These are phyloP conservation scores for Aurelia coerulea DNA, from an alignment of 30 jellyfish, hydroid and myxozoan species.

Conservation along the genomic window DNA sequence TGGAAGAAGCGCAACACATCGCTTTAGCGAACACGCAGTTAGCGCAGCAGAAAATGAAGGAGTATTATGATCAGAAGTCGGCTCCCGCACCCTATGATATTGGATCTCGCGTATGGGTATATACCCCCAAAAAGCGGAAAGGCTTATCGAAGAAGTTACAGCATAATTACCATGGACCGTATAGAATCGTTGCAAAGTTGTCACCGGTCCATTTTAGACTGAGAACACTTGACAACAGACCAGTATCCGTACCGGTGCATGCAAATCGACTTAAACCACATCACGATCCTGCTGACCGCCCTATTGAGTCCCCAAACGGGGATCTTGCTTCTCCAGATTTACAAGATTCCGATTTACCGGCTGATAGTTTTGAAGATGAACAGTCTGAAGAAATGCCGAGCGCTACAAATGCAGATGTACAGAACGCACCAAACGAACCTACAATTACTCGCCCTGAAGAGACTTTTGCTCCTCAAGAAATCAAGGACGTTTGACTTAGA, in stretches of 20 bases:
- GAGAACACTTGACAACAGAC: conserved; percentile 26
- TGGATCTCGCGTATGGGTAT: conserved; percentile 16
- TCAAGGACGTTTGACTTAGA: neutral
- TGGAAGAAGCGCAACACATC: conserved; percentile 15
- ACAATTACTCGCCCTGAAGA: conserved; percentile 31
- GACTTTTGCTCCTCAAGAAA: neutral
- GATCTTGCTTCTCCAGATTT: conserved; percentile 20
- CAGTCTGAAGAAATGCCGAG: neutral
- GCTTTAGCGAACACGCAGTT: conserved; percentile 28
- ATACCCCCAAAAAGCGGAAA: neutral
- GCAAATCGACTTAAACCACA: neutral
- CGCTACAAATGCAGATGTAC: neutral
- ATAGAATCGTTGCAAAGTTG: conserved; percentile 10
- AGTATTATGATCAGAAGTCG: conserved; percentile 19
- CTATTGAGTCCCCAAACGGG: neutral
- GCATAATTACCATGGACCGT: neutral
- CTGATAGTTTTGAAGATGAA: conserved; percentile 2
- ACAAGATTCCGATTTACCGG: conserved; percentile 19
- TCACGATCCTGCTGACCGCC: neutral
- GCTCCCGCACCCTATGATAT: conserved; percentile 22
- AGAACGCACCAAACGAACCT: neutral
- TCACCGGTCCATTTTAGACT: conserved; percentile 51
- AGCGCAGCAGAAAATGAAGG: conserved; percentile 45
- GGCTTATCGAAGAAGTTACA: neutral
- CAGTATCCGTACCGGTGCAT: conserved; percentile 3